phyloP scores from a whole-genome alignment of 2,888 invertebrate genomes.

The Heliconius hortense region DNA sequence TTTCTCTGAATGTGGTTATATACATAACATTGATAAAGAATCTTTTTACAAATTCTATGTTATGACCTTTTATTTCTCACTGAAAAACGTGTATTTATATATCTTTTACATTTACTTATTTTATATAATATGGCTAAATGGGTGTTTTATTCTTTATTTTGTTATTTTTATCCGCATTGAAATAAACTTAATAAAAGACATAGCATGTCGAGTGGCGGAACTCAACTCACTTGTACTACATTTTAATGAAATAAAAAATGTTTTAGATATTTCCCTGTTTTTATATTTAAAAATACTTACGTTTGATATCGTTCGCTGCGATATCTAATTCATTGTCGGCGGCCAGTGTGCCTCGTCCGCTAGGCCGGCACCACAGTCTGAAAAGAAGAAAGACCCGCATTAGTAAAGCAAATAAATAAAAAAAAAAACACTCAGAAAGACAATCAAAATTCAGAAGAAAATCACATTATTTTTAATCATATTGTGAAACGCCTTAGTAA shows the following conservation, averaged over 20 bases:
- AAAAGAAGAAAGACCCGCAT: constrained; percentile 44
- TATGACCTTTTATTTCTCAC: not conserved
- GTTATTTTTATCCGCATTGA: not conserved
- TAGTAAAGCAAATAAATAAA: constrained; percentile 1
- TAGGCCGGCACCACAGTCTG: constrained; percentile 46
- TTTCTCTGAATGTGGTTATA: not conserved
- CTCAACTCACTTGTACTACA: too few relatives aligned
- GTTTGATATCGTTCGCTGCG: constrained; percentile 79
- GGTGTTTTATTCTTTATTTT: not conserved
- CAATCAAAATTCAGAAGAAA: too few relatives aligned
- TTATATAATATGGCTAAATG: not conserved
- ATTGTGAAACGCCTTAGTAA: too few relatives aligned
- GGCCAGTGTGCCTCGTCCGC: constrained; percentile 58
- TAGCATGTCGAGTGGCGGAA: too few relatives aligned
- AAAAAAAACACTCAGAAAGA: too few relatives aligned
- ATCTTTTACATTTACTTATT: too few relatives aligned
- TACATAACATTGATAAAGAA: not conserved
- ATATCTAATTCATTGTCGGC: constrained; percentile 78
- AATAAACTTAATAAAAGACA: not conserved
- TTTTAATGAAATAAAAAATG: not conserved
- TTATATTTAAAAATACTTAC: constrained; percentile 56
- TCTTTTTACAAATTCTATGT: not conserved
- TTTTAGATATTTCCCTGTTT: not conserved
- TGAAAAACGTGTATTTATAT: not conserved
- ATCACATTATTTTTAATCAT: too few relatives aligned